phyloP scores from a whole-genome alignment of 1,140 invertebrate species.

The Pararge aegeria region DNA sequence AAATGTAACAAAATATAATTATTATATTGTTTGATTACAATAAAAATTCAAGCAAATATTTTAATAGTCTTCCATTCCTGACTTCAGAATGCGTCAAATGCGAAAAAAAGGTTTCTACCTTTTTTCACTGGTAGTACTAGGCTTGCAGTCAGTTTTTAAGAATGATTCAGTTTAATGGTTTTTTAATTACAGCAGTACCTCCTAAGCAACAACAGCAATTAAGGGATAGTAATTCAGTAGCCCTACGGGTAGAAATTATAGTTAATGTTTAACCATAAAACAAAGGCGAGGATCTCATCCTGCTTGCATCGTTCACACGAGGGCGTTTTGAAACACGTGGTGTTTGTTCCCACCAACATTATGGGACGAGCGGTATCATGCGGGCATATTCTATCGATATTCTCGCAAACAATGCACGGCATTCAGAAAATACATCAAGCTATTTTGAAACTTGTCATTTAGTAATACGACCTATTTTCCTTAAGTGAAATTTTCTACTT shows the following conservation, averaged over 20 bases:
- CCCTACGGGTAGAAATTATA: slow-evolving; percentile 10
- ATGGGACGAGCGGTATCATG: slow-evolving; percentile 32
- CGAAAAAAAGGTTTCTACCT: too few relatives aligned
- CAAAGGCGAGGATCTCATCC: slow-evolving; percentile 44
- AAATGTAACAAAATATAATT: too few relatives aligned
- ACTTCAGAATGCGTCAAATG: too few relatives aligned
- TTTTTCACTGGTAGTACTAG: too few relatives aligned
- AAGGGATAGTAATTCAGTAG: not conserved
- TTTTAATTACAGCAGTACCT: too few relatives aligned
- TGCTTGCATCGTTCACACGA: slow-evolving; percentile 51
- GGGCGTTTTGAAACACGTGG: slow-evolving; percentile 43
- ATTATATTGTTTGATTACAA: too few relatives aligned
- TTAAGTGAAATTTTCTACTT: not conserved
- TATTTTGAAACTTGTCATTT: slow-evolving; percentile 5
- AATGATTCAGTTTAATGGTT: too few relatives aligned
- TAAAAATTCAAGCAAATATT: too few relatives aligned
- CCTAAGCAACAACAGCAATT: not conserved
- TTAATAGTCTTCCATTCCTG: too few relatives aligned
- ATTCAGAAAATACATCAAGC: not conserved
- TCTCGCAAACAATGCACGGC: slow-evolving; percentile 10
- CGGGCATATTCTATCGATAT: slow-evolving; percentile 41
- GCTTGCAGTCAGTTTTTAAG: too few relatives aligned
- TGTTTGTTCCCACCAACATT: slow-evolving; percentile 43
- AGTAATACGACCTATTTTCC: not conserved
- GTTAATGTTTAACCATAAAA: slow-evolving; percentile 26